Evolutionary conservation across 2,113 vertebrate genomes (phyloP).

Genomic region (Onychostoma macrolepis): DNA sequence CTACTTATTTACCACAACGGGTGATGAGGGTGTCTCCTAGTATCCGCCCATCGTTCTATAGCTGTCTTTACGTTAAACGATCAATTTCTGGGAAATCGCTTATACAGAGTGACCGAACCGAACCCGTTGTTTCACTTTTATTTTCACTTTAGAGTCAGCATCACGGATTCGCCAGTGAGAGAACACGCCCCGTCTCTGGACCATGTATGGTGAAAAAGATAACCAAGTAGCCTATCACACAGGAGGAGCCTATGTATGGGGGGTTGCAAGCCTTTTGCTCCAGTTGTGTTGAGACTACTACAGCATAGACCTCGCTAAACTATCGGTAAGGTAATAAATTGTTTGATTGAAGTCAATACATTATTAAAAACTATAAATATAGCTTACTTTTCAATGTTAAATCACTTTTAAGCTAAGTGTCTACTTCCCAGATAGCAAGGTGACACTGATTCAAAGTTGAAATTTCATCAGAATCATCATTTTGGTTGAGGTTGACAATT

Average conservation of each 20-base stretch:
- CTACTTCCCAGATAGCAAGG: too few species aligned
- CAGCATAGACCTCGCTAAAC: background rate
- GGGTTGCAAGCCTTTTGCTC: background rate
- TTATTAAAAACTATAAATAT: background rate
- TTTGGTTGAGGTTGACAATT: too few species aligned
- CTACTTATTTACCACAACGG: accelerated
- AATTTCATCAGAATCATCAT: too few species aligned
- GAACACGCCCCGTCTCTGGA: background rate
- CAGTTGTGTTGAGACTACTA: background rate
- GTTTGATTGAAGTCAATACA: background rate
- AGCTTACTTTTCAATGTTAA: background rate
- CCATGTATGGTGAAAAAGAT: background rate
- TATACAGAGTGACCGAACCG: background rate
- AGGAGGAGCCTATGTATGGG: background rate
- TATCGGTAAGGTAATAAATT: background rate
- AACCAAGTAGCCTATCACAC: background rate
- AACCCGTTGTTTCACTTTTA: background rate
- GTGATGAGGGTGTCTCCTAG: too few species aligned
- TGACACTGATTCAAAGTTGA: too few species aligned
- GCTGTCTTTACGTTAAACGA: background rate
- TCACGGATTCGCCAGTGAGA: background rate
- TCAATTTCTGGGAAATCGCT: background rate
- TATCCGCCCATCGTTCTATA: background rate
- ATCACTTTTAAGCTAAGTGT: background rate
- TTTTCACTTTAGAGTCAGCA: background rate